phyloP scores from a whole-genome alignment of 2,888 invertebrate genomes.

The Agriopis aurantiaria region DNA sequence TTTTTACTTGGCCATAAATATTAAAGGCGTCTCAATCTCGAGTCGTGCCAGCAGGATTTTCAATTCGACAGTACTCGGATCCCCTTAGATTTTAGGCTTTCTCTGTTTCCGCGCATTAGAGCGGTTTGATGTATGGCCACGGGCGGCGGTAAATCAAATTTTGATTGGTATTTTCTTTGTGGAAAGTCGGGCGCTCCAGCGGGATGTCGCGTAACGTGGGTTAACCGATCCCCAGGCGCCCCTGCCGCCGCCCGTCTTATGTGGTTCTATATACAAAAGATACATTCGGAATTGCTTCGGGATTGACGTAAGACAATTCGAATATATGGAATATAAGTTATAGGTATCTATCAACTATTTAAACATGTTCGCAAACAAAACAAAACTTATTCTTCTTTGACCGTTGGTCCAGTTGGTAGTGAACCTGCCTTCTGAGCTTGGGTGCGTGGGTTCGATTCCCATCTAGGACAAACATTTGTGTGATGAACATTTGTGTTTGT shows the following conservation, averaged over 20 bases:
- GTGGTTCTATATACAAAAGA: constrained; percentile 60
- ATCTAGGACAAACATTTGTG: too few relatives aligned
- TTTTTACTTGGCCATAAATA: constrained; percentile 82
- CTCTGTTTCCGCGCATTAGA: constrained; percentile 81
- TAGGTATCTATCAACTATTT: not conserved
- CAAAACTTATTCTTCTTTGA: too few relatives aligned
- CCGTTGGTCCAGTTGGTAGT: too few relatives aligned
- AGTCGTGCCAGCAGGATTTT: constrained; percentile 72
- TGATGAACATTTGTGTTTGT: too few relatives aligned
- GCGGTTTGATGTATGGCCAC: constrained; percentile 82
- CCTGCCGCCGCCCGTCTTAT: constrained; percentile 64
- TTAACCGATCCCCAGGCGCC: constrained; percentile 81
- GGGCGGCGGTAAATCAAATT: constrained; percentile 86
- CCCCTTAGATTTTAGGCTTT: constrained; percentile 81
- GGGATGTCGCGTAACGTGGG: constrained; percentile 76
- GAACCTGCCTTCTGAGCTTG: too few relatives aligned
- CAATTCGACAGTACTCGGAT: constrained; percentile 78
- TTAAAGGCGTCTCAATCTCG: constrained; percentile 66
- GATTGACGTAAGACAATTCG: constrained; percentile 58
- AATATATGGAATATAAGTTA: constrained; percentile 26
- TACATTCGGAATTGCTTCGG: constrained; percentile 66
- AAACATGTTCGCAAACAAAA: not conserved
- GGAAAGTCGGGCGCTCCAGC: constrained; percentile 78
- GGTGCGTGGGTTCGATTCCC: too few relatives aligned
- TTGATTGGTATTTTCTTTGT: constrained; percentile 86